A percentile compares a stretch with the other conserved stretches of the same genome.
These are phyloP conservation scores for Troilus luridus DNA, from an alignment of 2,888 invertebrate genomes.

Conservation along the genomic window DNA sequence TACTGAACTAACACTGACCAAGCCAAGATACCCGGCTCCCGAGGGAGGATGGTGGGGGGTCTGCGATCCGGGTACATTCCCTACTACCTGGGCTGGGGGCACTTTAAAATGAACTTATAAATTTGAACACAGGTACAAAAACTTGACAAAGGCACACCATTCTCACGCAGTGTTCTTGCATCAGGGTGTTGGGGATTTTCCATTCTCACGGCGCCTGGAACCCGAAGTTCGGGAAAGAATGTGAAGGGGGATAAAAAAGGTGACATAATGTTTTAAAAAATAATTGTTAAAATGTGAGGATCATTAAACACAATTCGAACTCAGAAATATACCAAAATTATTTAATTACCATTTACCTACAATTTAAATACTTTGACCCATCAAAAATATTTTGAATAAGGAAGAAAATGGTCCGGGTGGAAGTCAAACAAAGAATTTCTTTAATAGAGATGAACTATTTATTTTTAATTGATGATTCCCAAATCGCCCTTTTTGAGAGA, in stretches of 20 bases:
- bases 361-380: too few relatives aligned
- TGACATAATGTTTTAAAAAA: neutral
- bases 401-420: too few relatives aligned
- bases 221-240: neutral
- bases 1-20: constrained; percentile 21
- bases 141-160: constrained; percentile 7
- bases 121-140: constrained; percentile 36
- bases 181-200: neutral
- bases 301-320: neutral
- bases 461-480: too few relatives aligned
- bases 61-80: neutral
- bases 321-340: too few relatives aligned
- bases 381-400: too few relatives aligned
- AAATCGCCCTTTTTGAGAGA: too few relatives aligned
- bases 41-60: neutral
- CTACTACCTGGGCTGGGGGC: constrained; percentile 9
- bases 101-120: constrained; percentile 34
- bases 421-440: too few relatives aligned
- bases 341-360: too few relatives aligned
- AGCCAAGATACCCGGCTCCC: neutral
- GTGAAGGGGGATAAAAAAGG: neutral
- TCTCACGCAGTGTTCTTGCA: neutral
- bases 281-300: neutral
- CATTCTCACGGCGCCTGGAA: neutral
- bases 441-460: too few relatives aligned